phyloP scores from a whole-genome alignment of 2,797 vertebrate species.

The Stomatorhinus walkeri region DNA sequence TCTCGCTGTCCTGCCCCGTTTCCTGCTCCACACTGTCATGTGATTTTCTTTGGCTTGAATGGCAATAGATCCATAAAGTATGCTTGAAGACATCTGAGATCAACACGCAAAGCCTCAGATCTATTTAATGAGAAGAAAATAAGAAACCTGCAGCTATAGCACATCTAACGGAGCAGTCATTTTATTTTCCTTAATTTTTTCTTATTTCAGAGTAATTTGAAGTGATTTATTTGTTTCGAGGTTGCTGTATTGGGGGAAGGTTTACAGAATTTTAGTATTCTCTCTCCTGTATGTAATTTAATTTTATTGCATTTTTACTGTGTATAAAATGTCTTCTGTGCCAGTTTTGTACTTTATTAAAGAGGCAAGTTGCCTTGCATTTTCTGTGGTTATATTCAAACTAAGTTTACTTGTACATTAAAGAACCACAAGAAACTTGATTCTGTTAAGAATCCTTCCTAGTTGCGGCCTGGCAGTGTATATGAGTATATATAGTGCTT shows the following conservation, averaged over 20 bases:
- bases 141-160: conserved; percentile 67
- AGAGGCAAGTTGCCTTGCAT: conserved; percentile 81
- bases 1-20: conserved; percentile 40
- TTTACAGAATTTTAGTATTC: conserved; percentile 66
- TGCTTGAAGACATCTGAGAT: conserved; percentile 62
- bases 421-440: conserved; percentile 98
- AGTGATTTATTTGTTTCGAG: conserved; percentile 81
- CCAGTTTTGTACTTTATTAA: conserved; percentile 97
- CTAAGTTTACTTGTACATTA: conserved; percentile 98
- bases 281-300: conserved; percentile 83
- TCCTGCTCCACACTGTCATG: conserved; percentile 75
- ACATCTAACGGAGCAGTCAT: conserved; percentile 52
- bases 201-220: conserved; percentile 77
- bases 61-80: conserved; percentile 73
- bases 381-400: conserved; percentile 93
- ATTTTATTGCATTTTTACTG: conserved; percentile 98
- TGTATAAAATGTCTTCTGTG: conserved; percentile 97
- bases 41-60: conserved; percentile 71
- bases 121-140: conserved; percentile 33
- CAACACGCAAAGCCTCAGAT: conserved; percentile 53
- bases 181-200: conserved; percentile 62
- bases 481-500: conserved; percentile 95
- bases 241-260: conserved; percentile 88
- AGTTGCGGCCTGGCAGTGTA: conserved; percentile 98
- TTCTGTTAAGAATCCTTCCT: conserved; percentile 99